Evolutionary conservation across 2,797 vertebrate species (phyloP).

Genomic region (Enteromius paludinosus): DNA sequence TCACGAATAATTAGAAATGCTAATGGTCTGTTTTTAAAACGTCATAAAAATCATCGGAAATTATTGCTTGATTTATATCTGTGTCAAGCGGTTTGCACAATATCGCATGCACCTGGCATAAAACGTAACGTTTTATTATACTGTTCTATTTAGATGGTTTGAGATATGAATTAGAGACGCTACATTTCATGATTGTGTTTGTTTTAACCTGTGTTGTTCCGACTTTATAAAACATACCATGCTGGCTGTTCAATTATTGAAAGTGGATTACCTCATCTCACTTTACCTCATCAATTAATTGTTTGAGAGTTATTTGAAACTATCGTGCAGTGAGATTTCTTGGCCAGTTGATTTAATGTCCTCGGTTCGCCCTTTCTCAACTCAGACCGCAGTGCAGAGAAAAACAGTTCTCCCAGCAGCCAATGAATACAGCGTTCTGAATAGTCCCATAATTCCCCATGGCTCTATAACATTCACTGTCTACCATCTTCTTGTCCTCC

Average conservation of each 20-base stretch:
- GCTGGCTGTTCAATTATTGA: constrained; percentile 70
- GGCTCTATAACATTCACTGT: constrained; percentile 72
- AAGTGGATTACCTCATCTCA: constrained; percentile 75
- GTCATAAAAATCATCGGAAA: constrained; percentile 17
- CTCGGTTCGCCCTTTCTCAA: constrained; percentile 60
- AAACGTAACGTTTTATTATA: constrained; percentile 11
- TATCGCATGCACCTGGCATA: constrained; percentile 27
- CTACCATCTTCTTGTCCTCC: constrained; percentile 58
- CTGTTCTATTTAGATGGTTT: constrained; percentile 39
- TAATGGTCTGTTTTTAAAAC: constrained; percentile 20
- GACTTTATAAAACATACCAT: constrained; percentile 53
- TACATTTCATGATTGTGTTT: constrained; percentile 48
- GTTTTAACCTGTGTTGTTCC: constrained; percentile 44
- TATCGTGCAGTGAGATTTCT: constrained; percentile 64
- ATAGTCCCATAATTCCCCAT: constrained; percentile 73
- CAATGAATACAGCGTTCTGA: constrained; percentile 71
- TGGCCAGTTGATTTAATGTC: constrained; percentile 65
- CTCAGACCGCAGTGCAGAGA: constrained; percentile 60
- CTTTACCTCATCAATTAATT: constrained; percentile 71
- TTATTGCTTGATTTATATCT: constrained; percentile 29
- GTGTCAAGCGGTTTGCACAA: background rate
- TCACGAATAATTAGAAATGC: constrained; percentile 13
- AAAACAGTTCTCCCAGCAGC: constrained; percentile 65
- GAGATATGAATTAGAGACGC: constrained; percentile 45
- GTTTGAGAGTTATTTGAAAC: constrained; percentile 64